Conservation (phyloP, 2,888 invertebrate genomes). For the Philaethria dido region DNA sequence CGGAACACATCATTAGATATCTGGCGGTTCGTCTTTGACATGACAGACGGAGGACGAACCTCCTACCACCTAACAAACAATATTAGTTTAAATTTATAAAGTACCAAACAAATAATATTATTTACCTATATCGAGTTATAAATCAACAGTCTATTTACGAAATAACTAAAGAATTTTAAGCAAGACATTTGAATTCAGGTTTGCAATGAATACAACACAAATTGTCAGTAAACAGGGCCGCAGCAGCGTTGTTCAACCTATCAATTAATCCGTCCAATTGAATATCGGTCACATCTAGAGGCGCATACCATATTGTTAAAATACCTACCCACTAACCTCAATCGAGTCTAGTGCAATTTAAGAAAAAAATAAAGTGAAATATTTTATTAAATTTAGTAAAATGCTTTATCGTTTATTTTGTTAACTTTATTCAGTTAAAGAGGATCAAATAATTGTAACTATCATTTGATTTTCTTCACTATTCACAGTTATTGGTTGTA, state of each 20-base stretch:
- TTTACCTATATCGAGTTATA: neutral
- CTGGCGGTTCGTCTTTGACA: too few species aligned
- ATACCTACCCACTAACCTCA: conserved; percentile 34
- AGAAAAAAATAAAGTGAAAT: neutral
- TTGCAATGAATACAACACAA: conserved; percentile 23
- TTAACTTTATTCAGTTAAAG: too few species aligned
- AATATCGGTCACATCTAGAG: conserved; percentile 48
- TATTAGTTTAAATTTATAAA: neutral
- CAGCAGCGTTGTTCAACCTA: conserved; percentile 43
- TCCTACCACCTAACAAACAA: too few species aligned
- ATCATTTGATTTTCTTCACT: too few species aligned
- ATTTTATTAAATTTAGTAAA: neutral
- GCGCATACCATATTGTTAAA: conserved; percentile 31
- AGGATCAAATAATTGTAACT: too few species aligned
- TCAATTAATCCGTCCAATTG: conserved; percentile 76
- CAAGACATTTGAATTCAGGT: conserved; percentile 25
- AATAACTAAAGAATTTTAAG: conserved; percentile 18
- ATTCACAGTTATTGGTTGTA: too few species aligned
- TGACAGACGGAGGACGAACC: too few species aligned
- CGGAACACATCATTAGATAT: too few species aligned
- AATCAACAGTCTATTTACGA: conserved; percentile 4
- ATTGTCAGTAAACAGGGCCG: conserved; percentile 23
- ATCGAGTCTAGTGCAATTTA: conserved; percentile 16
- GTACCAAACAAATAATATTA: neutral
- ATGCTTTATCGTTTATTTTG: neutral